Conservation (phyloP, 1,140 invertebrate genomes). For the Drosophila teissieri region DNA sequence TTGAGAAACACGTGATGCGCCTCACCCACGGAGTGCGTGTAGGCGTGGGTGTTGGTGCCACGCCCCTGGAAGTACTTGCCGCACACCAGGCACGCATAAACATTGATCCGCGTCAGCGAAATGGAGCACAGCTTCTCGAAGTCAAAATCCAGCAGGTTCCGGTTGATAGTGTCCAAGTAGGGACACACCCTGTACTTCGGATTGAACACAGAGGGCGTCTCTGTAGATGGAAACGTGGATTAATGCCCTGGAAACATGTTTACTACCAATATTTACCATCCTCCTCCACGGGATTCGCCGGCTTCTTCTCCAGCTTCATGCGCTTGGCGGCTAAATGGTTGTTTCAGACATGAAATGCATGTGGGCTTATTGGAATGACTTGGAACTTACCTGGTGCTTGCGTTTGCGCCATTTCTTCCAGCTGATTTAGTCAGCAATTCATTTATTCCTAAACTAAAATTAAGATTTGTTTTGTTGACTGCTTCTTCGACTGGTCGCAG, state of each 20-base stretch:
- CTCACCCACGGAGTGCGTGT: slow-evolving; percentile 98
- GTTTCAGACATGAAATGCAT: not conserved
- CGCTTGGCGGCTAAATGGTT: slow-evolving; percentile 44
- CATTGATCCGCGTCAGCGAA: slow-evolving; percentile 98
- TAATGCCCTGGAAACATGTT: not conserved
- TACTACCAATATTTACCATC: slow-evolving; percentile 50
- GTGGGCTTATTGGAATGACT: too few species aligned
- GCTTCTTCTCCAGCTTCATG: slow-evolving; percentile 54
- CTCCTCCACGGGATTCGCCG: slow-evolving; percentile 46
- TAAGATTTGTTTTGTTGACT: slow-evolving; percentile 34
- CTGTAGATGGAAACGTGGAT: slow-evolving; percentile 5
- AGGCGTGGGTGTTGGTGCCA: slow-evolving; percentile 99
- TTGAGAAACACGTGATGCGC: slow-evolving; percentile 99
- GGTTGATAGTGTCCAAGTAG: slow-evolving; percentile 98
- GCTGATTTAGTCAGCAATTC: slow-evolving; percentile 13
- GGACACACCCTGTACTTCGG: slow-evolving; percentile 89
- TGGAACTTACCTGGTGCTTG: slow-evolving; percentile 36
- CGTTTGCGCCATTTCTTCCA: slow-evolving; percentile 49
- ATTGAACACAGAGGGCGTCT: slow-evolving; percentile 83
- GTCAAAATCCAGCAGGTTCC: slow-evolving; percentile 99
- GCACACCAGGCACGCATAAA: slow-evolving; percentile 99
- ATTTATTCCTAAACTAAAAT: slow-evolving; percentile 14
- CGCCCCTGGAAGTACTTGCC: slow-evolving; percentile 99
- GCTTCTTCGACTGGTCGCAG: not conserved
- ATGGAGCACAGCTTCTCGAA: slow-evolving; percentile 99